Evolutionary conservation across 2,113 vertebrate species (phyloP), one percentile per base, ranked within the genome.

Genomic region (Dromaius novaehollandiae): DNA sequence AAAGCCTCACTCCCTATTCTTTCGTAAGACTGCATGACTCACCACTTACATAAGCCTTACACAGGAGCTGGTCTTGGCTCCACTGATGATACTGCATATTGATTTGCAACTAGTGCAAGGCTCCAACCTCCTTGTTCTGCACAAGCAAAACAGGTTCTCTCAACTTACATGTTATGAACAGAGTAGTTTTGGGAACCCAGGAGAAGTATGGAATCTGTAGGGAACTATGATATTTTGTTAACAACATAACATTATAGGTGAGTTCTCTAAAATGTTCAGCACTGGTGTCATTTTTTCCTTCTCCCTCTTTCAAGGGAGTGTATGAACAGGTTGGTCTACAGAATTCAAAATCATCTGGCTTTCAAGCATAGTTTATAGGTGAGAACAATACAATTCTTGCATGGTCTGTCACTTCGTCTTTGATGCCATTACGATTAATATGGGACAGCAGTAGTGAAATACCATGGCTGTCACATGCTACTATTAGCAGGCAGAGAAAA

Each of bases 11-110:
- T 96, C 88, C 60, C 88, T 60, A 53, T 55, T 81, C 93, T 93
- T 97, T 20, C 2, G 24, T 93, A 90, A 93, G 95, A n/a, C 86
- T 91, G 58, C 38, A n/a, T 97, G 96, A 97, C 93, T 97, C 96
- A 97, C 88, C 64, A 42, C 85, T 97, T 96, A 96, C 92, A 88
- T 96, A 96, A 97, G 95, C 88, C 51, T 88, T 74, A 21, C 83
- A 73, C 75, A 88, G 79, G 93, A 95, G 71, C 0, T 96, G 96
- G 96, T 95, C 96, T 88, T 93, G 91, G 95, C 93, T 92, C 96
- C 96, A 74, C 96, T 94, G 96, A 55, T 89, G 95, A 95, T 96
- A 88, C 90, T 66, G 63, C 5, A 5, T 88, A 53, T 68, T 77
- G 82, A 82, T 83, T 87, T 83, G 73, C 90, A 96, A 86, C 91